phyloP scores from a whole-genome alignment of 2,113 vertebrate species.

The Semnornis frantzii region DNA sequence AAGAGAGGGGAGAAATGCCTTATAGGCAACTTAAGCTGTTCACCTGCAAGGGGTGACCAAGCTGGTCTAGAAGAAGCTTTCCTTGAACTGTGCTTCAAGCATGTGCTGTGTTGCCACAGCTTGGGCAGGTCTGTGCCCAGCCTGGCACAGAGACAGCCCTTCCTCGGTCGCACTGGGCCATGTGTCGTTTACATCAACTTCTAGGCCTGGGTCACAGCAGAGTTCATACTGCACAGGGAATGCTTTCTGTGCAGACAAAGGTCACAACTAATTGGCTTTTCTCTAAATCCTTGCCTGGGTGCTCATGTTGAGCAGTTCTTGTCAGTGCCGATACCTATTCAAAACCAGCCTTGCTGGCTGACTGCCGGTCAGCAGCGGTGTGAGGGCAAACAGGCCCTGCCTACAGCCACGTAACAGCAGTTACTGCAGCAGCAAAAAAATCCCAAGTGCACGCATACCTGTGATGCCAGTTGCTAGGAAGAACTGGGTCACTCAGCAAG shows the following conservation, averaged over 20 bases:
- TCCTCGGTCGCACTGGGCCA: background rate
- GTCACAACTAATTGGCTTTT: constrained; percentile 53
- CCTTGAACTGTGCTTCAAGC: background rate
- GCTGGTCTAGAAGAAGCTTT: background rate
- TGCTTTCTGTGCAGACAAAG: background rate
- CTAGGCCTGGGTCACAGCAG: background rate
- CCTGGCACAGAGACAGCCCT: background rate
- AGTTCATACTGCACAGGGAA: background rate
- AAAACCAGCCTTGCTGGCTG: background rate
- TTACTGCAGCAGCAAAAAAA: background rate
- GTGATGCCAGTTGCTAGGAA: constrained; percentile 41
- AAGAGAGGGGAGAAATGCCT: background rate
- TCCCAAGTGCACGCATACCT: background rate
- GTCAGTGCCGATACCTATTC: constrained; percentile 15
- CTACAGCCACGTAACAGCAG: background rate
- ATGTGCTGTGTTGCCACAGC: background rate
- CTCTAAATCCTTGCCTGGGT: constrained; percentile 32
- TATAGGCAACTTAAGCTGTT: background rate
- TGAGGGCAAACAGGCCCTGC: constrained; percentile 13
- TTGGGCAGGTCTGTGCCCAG: background rate
- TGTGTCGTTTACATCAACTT: background rate
- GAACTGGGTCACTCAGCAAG: constrained; percentile 17
- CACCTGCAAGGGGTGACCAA: background rate
- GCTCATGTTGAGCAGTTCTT: background rate
- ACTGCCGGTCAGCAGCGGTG: background rate